Conservation (phyloP, 2,888 invertebrate species). For the Leptura quadrifasciata region DNA sequence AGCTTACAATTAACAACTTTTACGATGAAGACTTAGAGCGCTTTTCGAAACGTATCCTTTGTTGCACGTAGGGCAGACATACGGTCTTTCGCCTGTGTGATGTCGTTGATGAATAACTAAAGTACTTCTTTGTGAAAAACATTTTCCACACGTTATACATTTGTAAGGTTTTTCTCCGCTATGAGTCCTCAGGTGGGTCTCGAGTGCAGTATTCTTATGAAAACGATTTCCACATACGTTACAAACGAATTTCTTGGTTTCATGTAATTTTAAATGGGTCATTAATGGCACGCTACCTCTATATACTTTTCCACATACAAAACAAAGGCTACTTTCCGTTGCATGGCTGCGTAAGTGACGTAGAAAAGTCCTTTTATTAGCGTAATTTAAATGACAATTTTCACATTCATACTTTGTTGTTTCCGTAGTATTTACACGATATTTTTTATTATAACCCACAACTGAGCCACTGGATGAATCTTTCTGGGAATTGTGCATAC, state of each 20-base stretch:
- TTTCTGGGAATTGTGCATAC: constrained; percentile 32
- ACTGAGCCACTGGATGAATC: constrained; percentile 39
- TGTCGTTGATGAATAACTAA: constrained; percentile 60
- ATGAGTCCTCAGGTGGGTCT: constrained; percentile 72
- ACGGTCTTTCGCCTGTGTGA: constrained; percentile 63
- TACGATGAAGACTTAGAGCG: constrained; percentile 63
- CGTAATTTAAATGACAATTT: constrained; percentile 23
- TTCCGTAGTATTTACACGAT: neutral
- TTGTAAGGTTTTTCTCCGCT: constrained; percentile 76
- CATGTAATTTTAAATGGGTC: constrained; percentile 63
- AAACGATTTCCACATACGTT: constrained; percentile 71
- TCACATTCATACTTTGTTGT: neutral
- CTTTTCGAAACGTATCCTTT: constrained; percentile 57
- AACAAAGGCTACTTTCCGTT: constrained; percentile 6
- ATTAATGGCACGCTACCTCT: neutral
- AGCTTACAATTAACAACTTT: neutral
- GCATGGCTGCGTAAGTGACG: constrained; percentile 45
- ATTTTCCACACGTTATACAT: constrained; percentile 75
- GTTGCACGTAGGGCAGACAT: constrained; percentile 61
- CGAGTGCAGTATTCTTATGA: constrained; percentile 58
- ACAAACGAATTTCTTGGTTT: constrained; percentile 69
- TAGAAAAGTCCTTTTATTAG: constrained; percentile 44
- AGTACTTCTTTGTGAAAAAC: constrained; percentile 65
- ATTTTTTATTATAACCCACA: constrained; percentile 14
- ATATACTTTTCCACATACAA: constrained; percentile 63